Percentiles rank a stretch among this genome's conserved stretches.
These are phyloP conservation scores for Dioctria rufipes DNA, from an alignment of 2,888 invertebrate genomes.

Conservation along the genomic window DNA sequence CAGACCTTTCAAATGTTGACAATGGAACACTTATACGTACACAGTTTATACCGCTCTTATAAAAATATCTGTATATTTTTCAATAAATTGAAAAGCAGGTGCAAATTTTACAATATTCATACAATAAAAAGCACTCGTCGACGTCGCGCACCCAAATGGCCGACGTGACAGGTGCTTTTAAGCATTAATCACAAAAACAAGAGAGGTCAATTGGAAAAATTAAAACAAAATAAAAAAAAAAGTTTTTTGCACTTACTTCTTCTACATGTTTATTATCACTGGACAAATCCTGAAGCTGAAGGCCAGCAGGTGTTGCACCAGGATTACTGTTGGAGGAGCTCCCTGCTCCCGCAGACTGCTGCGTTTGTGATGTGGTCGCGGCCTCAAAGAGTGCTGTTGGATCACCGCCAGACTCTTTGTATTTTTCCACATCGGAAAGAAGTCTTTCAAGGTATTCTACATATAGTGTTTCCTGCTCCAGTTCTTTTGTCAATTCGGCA, in stretches of 20 bases:
- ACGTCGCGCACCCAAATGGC: too few species aligned
- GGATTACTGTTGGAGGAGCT: slow-evolving; percentile 21
- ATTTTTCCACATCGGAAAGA: slow-evolving; percentile 88
- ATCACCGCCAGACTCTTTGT: slow-evolving; percentile 75
- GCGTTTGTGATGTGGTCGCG: slow-evolving; percentile 64
- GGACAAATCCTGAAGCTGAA: slow-evolving; percentile 46
- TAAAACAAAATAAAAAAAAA: neutral
- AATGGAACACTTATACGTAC: too few species aligned
- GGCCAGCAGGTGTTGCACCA: slow-evolving; percentile 46
- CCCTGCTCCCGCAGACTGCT: slow-evolving; percentile 56
- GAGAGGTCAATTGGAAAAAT: neutral
- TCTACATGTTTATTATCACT: slow-evolving; percentile 62
- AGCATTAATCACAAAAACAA: neutral
- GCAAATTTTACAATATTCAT: too few species aligned
- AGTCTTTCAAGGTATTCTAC: slow-evolving; percentile 90
- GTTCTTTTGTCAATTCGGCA: slow-evolving; percentile 83
- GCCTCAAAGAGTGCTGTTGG: slow-evolving; percentile 71
- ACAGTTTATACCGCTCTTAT: too few species aligned
- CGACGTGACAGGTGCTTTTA: neutral
- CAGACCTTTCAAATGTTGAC: too few species aligned
- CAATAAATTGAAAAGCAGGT: too few species aligned
- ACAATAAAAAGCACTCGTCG: too few species aligned
- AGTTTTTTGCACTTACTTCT: slow-evolving; percentile 60
- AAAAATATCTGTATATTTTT: too few species aligned
- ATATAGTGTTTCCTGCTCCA: slow-evolving; percentile 92